A percentile compares a stretch with the other conserved stretches of the same genome.
Conservation (phyloP, 2,113 vertebrate genomes). For the Piliocolobus tephrosceles region DNA sequence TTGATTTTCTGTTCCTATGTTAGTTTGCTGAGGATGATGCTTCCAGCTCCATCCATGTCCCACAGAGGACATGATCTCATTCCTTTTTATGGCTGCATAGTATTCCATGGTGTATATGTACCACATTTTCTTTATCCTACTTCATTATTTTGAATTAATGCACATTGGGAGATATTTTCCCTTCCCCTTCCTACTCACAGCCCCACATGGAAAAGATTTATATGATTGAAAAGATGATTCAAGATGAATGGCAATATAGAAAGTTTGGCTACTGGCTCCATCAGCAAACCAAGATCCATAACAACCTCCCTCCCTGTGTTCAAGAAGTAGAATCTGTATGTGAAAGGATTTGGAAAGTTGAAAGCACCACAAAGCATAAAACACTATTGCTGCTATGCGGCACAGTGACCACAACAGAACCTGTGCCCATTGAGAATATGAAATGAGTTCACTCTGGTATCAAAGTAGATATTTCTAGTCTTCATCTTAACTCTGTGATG, state of each 20-base stretch:
- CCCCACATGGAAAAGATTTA: not conserved
- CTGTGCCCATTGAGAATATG: not conserved
- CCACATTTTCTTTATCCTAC: not conserved
- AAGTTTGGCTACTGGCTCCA: not conserved
- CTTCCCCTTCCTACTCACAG: not conserved
- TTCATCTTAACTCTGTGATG: not conserved
- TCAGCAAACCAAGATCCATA: not conserved
- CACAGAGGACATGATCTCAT: too few species aligned
- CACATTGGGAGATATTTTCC: not conserved
- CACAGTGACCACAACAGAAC: not conserved
- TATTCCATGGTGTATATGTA: conserved; percentile 51
- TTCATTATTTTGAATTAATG: not conserved
- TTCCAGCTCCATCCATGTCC: too few species aligned
- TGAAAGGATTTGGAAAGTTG: not conserved
- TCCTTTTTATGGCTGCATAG: too few species aligned
- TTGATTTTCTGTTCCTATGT: too few species aligned
- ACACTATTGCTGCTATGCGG: too few species aligned
- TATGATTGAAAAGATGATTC: not conserved
- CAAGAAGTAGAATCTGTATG: not conserved
- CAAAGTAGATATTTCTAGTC: not conserved
- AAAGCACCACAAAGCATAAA: not conserved
- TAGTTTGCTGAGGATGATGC: too few species aligned
- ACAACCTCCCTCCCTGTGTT: not conserved
- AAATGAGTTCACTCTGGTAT: not conserved
- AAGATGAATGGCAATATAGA: not conserved